Evolutionary conservation across 2,797 vertebrate species (phyloP).

Genomic region (Cyclura pinguis): DNA sequence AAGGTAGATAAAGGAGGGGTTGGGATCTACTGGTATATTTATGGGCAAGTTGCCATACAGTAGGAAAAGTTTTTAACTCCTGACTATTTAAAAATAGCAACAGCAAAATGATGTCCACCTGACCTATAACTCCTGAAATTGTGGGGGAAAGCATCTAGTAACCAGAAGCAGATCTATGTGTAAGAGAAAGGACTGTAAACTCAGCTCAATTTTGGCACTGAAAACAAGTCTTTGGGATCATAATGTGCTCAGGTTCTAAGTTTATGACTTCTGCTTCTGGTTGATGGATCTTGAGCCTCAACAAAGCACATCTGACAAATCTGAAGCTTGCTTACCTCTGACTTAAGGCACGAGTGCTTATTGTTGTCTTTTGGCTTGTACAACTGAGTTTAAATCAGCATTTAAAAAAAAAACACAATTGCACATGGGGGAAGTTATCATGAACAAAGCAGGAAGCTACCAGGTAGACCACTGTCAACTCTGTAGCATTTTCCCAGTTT

Average conservation of each 20-base stretch:
- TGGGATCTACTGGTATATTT: background rate
- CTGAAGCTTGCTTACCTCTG: background rate
- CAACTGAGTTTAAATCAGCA: background rate
- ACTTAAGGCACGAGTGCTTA: background rate
- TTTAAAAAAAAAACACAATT: background rate
- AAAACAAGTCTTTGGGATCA: background rate
- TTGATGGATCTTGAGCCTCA: background rate
- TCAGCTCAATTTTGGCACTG: background rate
- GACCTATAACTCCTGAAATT: background rate
- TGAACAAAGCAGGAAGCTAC: background rate
- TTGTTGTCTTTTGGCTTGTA: background rate
- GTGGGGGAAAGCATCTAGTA: background rate
- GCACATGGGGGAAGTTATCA: background rate
- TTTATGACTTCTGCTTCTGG: background rate
- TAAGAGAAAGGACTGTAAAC: background rate
- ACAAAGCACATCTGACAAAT: background rate
- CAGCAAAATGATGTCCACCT: background rate
- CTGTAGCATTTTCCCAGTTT: background rate
- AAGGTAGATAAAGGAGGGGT: background rate
- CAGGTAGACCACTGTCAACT: background rate
- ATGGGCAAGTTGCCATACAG: background rate
- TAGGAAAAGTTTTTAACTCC: background rate
- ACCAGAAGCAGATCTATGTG: background rate
- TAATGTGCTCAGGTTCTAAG: background rate
- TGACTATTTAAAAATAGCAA: background rate